Evolutionary conservation across 2,797 vertebrate species (phyloP).

Genomic region (Alca torda): DNA sequence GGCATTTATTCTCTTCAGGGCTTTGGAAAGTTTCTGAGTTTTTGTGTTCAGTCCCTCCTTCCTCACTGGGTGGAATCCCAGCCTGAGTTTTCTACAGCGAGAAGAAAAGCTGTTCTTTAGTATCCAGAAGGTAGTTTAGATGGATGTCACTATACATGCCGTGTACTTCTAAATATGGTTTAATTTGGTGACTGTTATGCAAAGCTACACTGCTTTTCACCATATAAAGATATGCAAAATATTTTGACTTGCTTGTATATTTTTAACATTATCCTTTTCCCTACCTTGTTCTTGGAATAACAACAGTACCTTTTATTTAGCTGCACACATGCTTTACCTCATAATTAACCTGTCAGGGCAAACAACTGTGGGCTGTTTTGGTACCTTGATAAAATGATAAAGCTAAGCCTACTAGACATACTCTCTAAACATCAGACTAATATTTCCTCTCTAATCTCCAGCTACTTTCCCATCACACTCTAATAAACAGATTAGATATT

Average conservation of each 20-base stretch:
- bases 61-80: background rate
- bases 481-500: slow-evolving; percentile 37
- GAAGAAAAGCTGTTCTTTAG: background rate
- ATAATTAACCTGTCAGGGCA: background rate
- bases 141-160: background rate
- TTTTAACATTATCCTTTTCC: background rate
- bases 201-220: background rate
- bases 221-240: background rate
- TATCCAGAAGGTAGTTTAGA: background rate
- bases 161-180: background rate
- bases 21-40: background rate
- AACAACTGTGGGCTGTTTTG: background rate
- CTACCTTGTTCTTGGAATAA: background rate
- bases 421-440: background rate
- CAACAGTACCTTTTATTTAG: background rate
- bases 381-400: background rate
- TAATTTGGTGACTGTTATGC: background rate
- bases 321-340: background rate
- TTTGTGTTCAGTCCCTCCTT: background rate
- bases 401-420: background rate
- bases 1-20: background rate
- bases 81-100: background rate
- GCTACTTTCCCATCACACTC: background rate
- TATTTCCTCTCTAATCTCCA: slow-evolving; percentile 12
- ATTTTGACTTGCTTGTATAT: background rate